phyloP scores from a whole-genome alignment of 2,888 invertebrate species.

The Leptopilina drosophilae region DNA sequence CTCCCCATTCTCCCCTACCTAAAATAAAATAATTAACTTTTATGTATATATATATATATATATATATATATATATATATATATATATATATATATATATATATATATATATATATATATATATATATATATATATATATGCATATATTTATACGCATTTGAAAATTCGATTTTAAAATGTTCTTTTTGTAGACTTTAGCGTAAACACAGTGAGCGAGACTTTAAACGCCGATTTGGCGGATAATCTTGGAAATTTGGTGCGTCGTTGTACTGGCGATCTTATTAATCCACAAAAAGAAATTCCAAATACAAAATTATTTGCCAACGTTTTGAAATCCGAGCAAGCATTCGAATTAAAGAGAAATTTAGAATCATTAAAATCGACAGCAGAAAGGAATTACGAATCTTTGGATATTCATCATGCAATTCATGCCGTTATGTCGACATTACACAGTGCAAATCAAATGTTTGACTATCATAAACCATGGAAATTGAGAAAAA shows the following conservation, averaged over 20 bases:
- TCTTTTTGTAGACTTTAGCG: conserved; percentile 86
- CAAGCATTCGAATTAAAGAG: conserved; percentile 80
- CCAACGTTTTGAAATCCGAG: conserved; percentile 75
- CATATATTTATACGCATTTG: background rate
- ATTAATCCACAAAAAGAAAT: conserved; percentile 89
- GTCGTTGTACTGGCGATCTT: conserved; percentile 85
- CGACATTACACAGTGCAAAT: conserved; percentile 88
- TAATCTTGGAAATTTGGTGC: conserved; percentile 93
- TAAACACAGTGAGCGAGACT: conserved; percentile 84
- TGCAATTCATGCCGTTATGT: conserved; percentile 87
- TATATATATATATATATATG: too few relatives aligned
- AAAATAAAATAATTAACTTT: too few relatives aligned
- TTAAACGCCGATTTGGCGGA: conserved; percentile 95
- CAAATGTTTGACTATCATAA: conserved; percentile 90
- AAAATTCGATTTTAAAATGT: background rate
- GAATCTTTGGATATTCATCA: conserved; percentile 88
- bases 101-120: too few relatives aligned
- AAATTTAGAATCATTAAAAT: conserved; percentile 79
- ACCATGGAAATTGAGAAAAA: conserved; percentile 92
- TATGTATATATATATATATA: too few relatives aligned
- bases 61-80: too few relatives aligned
- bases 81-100: too few relatives aligned
- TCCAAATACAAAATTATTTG: conserved; percentile 81
- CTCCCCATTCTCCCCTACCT: too few relatives aligned
- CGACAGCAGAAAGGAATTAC: conserved; percentile 84